Conservation (phyloP, 2,113 vertebrate species). For the Hiodon tergisus region DNA sequence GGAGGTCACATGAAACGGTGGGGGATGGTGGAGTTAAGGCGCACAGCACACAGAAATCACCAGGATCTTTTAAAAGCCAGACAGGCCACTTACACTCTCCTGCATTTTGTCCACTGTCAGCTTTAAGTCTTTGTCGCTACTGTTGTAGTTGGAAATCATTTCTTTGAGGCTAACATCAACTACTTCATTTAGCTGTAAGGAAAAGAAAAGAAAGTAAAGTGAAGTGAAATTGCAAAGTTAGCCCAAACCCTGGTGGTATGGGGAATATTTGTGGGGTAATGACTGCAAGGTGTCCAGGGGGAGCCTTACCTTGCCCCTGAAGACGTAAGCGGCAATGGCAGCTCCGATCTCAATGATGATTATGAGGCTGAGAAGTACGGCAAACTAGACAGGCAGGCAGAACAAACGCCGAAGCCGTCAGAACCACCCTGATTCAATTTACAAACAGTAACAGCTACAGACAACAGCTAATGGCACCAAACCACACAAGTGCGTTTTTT, state of each 20-base stretch:
- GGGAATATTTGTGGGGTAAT: not conserved
- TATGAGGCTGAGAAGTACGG: conserved; percentile 68
- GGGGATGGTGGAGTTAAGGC: not conserved
- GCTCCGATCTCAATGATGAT: conserved; percentile 74
- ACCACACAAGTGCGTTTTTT: not conserved
- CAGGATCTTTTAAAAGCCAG: not conserved
- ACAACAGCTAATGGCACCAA: not conserved
- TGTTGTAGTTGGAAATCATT: conserved; percentile 55
- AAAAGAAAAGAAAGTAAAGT: not conserved
- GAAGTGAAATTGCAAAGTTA: not conserved
- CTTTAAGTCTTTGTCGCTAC: accelerated
- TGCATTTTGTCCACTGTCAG: conserved; percentile 57
- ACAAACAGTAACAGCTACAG: not conserved
- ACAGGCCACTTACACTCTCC: conserved; percentile 50
- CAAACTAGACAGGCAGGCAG: conserved; percentile 59
- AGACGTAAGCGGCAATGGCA: conserved; percentile 76
- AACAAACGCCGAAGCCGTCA: not conserved
- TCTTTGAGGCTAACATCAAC: conserved; percentile 52
- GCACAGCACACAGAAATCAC: not conserved
- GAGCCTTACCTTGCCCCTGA: conserved; percentile 66
- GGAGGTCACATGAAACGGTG: not conserved
- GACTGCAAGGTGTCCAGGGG: not conserved
- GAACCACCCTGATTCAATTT: not conserved
- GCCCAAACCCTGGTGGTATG: not conserved
- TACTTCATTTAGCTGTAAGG: conserved; percentile 31